Evolutionary conservation across 2,888 invertebrate species (phyloP).

Genomic region (Acanthococcus lagerstroemiae): DNA sequence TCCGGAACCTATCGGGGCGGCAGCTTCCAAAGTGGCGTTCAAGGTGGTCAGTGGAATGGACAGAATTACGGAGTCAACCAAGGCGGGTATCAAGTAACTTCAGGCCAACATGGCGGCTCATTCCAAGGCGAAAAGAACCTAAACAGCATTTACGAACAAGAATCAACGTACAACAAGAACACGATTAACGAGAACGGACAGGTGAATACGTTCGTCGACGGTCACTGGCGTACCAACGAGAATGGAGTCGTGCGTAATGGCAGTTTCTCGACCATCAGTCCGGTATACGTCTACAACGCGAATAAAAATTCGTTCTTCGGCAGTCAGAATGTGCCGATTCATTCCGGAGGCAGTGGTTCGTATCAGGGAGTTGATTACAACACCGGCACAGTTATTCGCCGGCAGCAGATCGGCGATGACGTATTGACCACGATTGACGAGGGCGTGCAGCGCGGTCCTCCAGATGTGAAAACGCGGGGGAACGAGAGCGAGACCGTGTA

Average conservation of each 20-base stretch:
- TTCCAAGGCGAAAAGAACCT: constrained; percentile 6
- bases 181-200: constrained; percentile 36
- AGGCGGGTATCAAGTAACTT: too few relatives aligned
- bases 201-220: constrained; percentile 34
- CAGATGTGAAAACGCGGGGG: not conserved
- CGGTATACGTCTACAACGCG: constrained; percentile 22
- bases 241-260: constrained; percentile 38
- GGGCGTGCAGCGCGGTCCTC: not conserved
- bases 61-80: too few relatives aligned
- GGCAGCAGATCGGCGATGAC: constrained; percentile 22
- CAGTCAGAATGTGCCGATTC: not conserved
- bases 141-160: constrained; percentile 26
- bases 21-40: not conserved
- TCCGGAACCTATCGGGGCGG: not conserved
- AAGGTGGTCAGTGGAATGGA: too few relatives aligned
- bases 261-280: constrained; percentile 33
- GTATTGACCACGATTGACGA: constrained; percentile 32
- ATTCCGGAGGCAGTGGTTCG: not conserved
- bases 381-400: constrained; percentile 8
- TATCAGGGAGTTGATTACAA: not conserved
- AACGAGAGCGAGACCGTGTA: not conserved
- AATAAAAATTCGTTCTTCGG: constrained; percentile 5
- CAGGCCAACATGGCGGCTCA: not conserved
- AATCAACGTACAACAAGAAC: constrained; percentile 31
- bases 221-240: constrained; percentile 37